Evolutionary conservation across 2,113 vertebrate species (phyloP).

Genomic region (Chrysemys picta): DNA sequence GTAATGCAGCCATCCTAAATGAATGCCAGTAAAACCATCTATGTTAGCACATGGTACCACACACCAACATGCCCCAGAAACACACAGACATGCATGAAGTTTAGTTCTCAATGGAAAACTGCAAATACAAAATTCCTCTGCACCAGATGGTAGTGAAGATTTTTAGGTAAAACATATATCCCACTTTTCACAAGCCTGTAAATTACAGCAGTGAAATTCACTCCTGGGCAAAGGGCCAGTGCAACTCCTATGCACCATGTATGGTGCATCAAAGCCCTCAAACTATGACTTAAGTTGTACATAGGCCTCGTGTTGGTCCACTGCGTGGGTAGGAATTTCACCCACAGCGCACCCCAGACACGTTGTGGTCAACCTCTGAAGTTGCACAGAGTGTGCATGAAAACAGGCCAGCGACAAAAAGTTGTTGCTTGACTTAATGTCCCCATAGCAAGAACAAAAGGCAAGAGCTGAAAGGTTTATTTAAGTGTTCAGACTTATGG

Average conservation of each 20-base stretch:
- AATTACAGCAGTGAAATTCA: neutral
- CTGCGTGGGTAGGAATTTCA: neutral
- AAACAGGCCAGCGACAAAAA: accelerated
- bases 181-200: neutral
- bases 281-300: neutral
- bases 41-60: neutral
- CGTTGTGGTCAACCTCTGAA: neutral
- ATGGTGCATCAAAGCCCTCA: neutral
- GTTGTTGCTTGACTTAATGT: neutral
- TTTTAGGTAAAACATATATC: neutral
- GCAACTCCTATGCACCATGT: neutral
- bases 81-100: neutral
- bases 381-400: neutral
- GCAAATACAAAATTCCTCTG: neutral
- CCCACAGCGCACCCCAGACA: neutral
- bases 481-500: neutral
- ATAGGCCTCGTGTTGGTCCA: accelerated
- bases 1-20: neutral
- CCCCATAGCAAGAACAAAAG: neutral
- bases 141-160: neutral
- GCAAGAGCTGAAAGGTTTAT: neutral
- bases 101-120: neutral
- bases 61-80: neutral
- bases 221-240: neutral
- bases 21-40: neutral